A percentile compares a stretch with the other conserved stretches of the same genome.
phyloP scores from a whole-genome alignment of 2,797 vertebrate genomes.

The Myotis planiceps region DNA sequence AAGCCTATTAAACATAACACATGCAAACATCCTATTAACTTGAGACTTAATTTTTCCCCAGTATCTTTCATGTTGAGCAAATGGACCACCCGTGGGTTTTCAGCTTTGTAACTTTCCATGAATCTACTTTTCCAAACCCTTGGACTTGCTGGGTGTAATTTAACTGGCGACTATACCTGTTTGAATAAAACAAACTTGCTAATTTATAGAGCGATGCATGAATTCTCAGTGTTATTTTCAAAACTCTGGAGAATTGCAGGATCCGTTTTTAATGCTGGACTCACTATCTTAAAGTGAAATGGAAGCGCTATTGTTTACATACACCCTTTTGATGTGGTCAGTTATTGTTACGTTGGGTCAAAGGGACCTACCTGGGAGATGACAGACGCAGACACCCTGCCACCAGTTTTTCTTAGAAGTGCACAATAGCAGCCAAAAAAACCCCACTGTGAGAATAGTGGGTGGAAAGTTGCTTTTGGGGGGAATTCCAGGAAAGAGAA shows the following conservation, averaged over 20 bases:
- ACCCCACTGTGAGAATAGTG: conserved; percentile 67
- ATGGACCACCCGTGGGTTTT: conserved; percentile 73
- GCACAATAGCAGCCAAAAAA: conserved; percentile 31
- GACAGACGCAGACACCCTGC: conserved; percentile 37
- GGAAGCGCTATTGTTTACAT: conserved; percentile 30
- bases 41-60: conserved; percentile 31
- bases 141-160: conserved; percentile 46
- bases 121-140: conserved; percentile 48
- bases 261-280: neutral
- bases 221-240: conserved; percentile 59
- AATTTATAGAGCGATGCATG: conserved; percentile 53
- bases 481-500: conserved; percentile 85
- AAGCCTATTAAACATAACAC: conserved; percentile 23
- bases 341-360: conserved; percentile 61
- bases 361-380: conserved; percentile 50
- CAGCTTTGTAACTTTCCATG: conserved; percentile 67
- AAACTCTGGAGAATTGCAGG: conserved; percentile 28
- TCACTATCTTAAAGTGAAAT: neutral
- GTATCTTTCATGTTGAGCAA: conserved; percentile 59
- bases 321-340: conserved; percentile 62
- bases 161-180: conserved; percentile 65
- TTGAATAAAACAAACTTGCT: neutral
- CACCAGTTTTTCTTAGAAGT: conserved; percentile 77
- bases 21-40: conserved; percentile 47
- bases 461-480: conserved; percentile 79